A percentile compares a stretch with the other conserved stretches of the same genome.
phyloP scores from a whole-genome alignment of 1,140 invertebrate genomes.

The Drosophila kanapiae region DNA sequence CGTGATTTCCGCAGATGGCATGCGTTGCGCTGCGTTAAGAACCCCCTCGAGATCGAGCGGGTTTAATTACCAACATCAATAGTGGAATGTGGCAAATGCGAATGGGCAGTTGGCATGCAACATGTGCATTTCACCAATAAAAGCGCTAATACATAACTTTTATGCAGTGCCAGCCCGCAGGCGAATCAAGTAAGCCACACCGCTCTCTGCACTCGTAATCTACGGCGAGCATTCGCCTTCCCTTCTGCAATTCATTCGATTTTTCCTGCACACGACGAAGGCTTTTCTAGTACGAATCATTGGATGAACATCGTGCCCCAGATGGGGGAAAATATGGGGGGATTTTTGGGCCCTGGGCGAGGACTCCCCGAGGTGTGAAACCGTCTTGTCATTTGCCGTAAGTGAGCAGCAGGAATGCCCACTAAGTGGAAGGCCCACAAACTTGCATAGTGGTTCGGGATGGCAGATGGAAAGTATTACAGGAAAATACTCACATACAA shows the following conservation, averaged over 20 bases:
- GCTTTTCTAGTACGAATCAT: slow-evolving; percentile 14
- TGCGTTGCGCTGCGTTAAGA: slow-evolving; percentile 24
- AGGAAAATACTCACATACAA: too few species aligned
- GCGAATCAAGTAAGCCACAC: slow-evolving; percentile 16
- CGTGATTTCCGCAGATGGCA: slow-evolving; percentile 29
- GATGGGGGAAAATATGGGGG: background rate
- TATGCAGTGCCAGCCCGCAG: slow-evolving; percentile 43
- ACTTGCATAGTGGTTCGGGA: slow-evolving; percentile 14
- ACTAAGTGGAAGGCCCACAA: slow-evolving; percentile 40
- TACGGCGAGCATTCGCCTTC: slow-evolving; percentile 19
- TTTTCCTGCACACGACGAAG: slow-evolving; percentile 29
- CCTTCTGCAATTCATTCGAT: slow-evolving; percentile 39
- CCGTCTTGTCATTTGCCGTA: slow-evolving; percentile 71
- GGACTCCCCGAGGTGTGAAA: slow-evolving; percentile 84
- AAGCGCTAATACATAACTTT: slow-evolving; percentile 72
- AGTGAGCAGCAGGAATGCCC: slow-evolving; percentile 71
- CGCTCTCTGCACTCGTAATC: slow-evolving; percentile 44
- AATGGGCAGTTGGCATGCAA: slow-evolving; percentile 71
- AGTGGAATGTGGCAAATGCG: slow-evolving; percentile 28
- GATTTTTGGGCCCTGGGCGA: slow-evolving; percentile 35
- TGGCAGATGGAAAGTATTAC: background rate
- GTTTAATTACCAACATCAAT: slow-evolving; percentile 49
- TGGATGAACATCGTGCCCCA: slow-evolving; percentile 16
- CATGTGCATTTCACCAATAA: slow-evolving; percentile 73
- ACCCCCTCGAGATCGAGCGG: slow-evolving; percentile 14